Percentiles rank a stretch among this genome's conserved stretches.
These are phyloP conservation scores for Caenorhabditis sp. DNA, from an alignment of 2,888 invertebrate species.

Conservation along the genomic window DNA sequence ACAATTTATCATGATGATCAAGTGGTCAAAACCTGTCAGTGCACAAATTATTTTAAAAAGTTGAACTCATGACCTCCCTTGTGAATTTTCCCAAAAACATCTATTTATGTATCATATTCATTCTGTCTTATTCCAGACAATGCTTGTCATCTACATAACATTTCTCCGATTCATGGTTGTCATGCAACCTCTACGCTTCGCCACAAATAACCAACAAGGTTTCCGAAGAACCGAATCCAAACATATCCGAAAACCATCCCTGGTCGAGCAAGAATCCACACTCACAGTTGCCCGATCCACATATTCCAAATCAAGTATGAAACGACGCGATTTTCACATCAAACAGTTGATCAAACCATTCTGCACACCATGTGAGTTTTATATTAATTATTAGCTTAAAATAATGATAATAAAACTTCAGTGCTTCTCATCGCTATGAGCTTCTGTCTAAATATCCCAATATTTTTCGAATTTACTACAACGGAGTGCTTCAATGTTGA, in stretches of 20 bases:
- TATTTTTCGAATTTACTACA: constrained; percentile 66
- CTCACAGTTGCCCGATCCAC: constrained; percentile 16
- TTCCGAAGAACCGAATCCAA: constrained; percentile 29
- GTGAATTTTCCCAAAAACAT: no score
- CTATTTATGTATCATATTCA: no score
- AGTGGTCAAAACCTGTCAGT: no score
- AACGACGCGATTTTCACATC: constrained; percentile 33
- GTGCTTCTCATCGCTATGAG: constrained; percentile 58
- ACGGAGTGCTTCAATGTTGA: constrained; percentile 58
- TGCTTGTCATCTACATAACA: constrained; percentile 68
- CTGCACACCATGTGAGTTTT: constrained; percentile 30
- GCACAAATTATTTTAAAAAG: neutral
- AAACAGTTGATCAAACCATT: constrained; percentile 55
- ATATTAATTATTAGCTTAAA: no score
- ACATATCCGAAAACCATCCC: constrained; percentile 12
- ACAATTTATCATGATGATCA: no score
- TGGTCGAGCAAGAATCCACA: constrained; percentile 17
- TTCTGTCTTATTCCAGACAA: constrained; percentile 66
- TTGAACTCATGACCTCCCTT: no score
- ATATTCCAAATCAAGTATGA: constrained; percentile 31
- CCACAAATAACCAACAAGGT: constrained; percentile 29
- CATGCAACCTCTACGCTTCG: constrained; percentile 62
- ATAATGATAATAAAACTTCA: constrained; percentile 37
- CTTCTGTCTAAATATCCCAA: constrained; percentile 63
- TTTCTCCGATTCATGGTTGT: constrained; percentile 67